Conservation (phyloP, 1,140 invertebrate genomes). For the Ooceraea biroi region DNA sequence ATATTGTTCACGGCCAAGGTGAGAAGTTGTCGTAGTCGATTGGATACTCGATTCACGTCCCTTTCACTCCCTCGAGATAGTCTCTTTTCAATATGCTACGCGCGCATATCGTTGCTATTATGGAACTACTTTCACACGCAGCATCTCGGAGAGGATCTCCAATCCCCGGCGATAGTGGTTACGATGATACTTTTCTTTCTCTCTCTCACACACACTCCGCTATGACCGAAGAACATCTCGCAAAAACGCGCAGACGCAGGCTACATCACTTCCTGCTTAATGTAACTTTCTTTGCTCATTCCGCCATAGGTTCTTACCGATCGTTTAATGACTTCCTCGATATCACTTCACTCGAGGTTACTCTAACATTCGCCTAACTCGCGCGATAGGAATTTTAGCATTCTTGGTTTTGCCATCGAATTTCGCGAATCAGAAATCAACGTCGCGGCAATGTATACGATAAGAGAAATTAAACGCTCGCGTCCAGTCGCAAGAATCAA, state of each 20-base stretch:
- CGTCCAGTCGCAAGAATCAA: no score
- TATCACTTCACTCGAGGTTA: slow-evolving; percentile 17
- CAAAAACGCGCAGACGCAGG: slow-evolving; percentile 10
- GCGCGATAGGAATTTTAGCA: not conserved
- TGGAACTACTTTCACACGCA: slow-evolving; percentile 75
- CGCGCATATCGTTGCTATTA: slow-evolving; percentile 32
- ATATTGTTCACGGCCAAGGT: slow-evolving; percentile 69
- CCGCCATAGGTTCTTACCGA: slow-evolving; percentile 43
- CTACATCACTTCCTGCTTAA: slow-evolving; percentile 62
- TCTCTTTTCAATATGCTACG: not conserved
- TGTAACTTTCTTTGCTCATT: slow-evolving; percentile 53
- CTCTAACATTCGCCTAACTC: not conserved
- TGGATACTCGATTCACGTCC: slow-evolving; percentile 32
- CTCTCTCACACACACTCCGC: not conserved
- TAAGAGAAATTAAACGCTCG: not conserved
- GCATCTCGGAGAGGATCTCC: slow-evolving; percentile 27
- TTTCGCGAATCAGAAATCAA: not conserved
- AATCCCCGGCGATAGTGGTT: slow-evolving; percentile 15
- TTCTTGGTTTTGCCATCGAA: not conserved
- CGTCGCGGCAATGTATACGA: not conserved
- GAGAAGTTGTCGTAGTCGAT: slow-evolving; percentile 47
- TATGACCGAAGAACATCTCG: not conserved
- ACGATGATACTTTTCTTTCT: not conserved
- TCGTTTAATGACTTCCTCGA: slow-evolving; percentile 67
- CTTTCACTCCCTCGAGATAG: not conserved